Base-by-base conservation (phyloP, 2,113 vertebrate genomes). In the Hippocampus comes region DNA sequence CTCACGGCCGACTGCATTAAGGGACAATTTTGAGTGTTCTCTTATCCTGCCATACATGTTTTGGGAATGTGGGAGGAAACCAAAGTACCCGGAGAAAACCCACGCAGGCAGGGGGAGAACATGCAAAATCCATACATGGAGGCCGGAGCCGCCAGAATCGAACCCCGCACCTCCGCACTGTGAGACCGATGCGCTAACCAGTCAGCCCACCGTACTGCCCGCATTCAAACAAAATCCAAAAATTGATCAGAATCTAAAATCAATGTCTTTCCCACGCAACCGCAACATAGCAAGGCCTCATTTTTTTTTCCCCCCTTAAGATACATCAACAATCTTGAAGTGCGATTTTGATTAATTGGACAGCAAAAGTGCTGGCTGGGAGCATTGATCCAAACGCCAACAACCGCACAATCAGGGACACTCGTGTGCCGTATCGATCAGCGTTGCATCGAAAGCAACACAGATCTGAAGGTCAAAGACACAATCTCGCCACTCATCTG, bases 401-500 rank as follows among this genome's bases (percentile, higher is more conserved):
- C 57, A 72, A 60, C 1, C 38, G 20, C 65, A 63, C 76, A 81
- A 77, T 69, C 63, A 68, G 21, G 48, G 61, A 59, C 73, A 73
- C 34, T 63, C 49, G 3, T 55, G 43, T 60, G 49, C 23, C 46
- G 34, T 56, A 80, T 81, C 56, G 81, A 86, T 57, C 14, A 14
- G 25, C 76, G 61, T 17, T 25, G 55, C n/a, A 34, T 53, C 78
- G 56, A 21, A 76, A 67, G 57, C 55, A 69, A 78, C 59, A 46
- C 21, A 61, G 72, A 42, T 55, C 49, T 67, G 41, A 15, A 71
- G 64, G 75, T 76, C 69, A 81, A 80, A 82, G 66, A 57, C 46
- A 55, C 66, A 70, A 60, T 84, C 64, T 74, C 60, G 63, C 70
- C 70, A 72, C 11, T 56, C 76, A 88, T 74, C 80, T 70, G 67